These are phyloP conservation scores for Hippocampus abdominalis DNA, from an alignment of 2,113 vertebrate species.

Conservation along the genomic window DNA sequence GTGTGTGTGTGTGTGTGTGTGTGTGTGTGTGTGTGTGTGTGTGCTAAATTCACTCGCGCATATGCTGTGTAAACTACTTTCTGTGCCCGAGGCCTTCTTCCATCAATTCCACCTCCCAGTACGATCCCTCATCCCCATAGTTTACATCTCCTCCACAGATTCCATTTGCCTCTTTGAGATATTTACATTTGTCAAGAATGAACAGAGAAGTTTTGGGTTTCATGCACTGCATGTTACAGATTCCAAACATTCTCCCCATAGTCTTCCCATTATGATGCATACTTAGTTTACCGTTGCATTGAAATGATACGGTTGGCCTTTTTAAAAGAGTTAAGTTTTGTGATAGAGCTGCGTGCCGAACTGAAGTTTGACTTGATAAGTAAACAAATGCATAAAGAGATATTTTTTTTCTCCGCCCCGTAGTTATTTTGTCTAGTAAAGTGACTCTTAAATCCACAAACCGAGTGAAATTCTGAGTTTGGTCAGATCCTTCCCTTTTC, in stretches of 20 bases:
- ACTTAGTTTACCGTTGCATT: conserved; percentile 3
- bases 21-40: too few relatives aligned
- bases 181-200: conserved; percentile 67
- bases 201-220: conserved; percentile 59
- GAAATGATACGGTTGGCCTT: not conserved
- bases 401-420: not conserved
- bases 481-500: too few relatives aligned
- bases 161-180: conserved; percentile 56
- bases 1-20: too few relatives aligned
- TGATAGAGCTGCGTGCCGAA: not conserved
- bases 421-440: not conserved
- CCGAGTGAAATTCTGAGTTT: too few relatives aligned
- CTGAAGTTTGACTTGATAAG: not conserved
- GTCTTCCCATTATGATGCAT: conserved; percentile 34
- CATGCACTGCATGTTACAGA: conserved; percentile 58
- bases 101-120: conserved; percentile 45
- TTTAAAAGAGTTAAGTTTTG: not conserved
- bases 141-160: conserved; percentile 47
- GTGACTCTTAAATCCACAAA: not conserved
- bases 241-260: conserved; percentile 51
- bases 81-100: conserved; percentile 49
- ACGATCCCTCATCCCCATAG: conserved; percentile 24
- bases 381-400: not conserved
- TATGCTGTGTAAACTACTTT: conserved; percentile 39
- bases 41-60: conserved; percentile 29